Evolutionary conservation across 64 coral and sea anemone species (phyloP).

Genomic region (Hydrozoanthus tunicans): DNA sequence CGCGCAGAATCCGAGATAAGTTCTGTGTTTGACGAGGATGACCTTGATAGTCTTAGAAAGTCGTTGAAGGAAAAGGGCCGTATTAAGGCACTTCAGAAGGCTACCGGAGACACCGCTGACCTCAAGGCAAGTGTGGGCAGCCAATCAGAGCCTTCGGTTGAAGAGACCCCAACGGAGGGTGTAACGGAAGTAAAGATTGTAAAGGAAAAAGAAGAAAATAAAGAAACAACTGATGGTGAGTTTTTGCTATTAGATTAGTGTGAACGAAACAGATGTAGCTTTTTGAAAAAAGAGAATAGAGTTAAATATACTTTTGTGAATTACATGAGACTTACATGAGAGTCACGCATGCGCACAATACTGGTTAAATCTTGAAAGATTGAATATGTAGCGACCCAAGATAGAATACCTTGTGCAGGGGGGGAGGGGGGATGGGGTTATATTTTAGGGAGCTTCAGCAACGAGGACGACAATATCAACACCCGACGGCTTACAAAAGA

Average conservation of each 20-base stretch:
- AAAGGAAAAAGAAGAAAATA: background rate
- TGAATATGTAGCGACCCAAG: too few relatives aligned
- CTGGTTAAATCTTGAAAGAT: too few relatives aligned
- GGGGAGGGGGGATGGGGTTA: too few relatives aligned
- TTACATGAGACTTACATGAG: too few relatives aligned
- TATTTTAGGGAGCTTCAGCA: too few relatives aligned
- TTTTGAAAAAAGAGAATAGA: background rate
- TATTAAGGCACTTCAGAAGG: constrained; percentile 13
- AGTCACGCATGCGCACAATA: too few relatives aligned
- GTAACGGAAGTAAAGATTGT: background rate
- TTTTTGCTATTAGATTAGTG: background rate
- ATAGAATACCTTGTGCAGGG: too few relatives aligned
- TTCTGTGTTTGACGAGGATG: constrained; percentile 32
- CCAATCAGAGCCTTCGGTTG: background rate
- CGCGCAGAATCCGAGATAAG: constrained; percentile 7
- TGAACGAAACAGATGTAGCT: background rate
- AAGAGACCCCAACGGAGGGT: background rate
- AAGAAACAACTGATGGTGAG: background rate
- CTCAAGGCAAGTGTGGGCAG: background rate
- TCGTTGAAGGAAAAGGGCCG: constrained; percentile 27
- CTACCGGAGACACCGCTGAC: too few relatives aligned
- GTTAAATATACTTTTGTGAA: too few relatives aligned
- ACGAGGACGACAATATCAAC: too few relatives aligned
- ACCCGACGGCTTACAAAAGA: too few relatives aligned
- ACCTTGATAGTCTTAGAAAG: constrained; percentile 11